Evolutionary conservation across 2,113 vertebrate genomes (phyloP).

Genomic region (Strigops habroptila): DNA sequence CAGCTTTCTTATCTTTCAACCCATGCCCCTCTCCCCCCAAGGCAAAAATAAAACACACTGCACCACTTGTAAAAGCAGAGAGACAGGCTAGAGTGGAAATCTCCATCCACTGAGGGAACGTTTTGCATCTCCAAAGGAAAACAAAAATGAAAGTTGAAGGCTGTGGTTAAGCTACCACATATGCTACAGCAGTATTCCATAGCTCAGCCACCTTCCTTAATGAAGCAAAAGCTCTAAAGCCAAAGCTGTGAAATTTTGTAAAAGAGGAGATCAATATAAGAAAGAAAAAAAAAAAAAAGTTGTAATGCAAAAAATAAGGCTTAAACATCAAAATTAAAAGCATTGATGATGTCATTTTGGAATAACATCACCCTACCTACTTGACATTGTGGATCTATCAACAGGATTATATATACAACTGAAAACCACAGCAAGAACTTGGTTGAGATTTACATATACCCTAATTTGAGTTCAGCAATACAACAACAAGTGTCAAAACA

Average conservation of each 20-base stretch:
- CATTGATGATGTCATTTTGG: not conserved
- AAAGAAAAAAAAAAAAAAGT: too few relatives aligned
- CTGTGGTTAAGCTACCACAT: not conserved
- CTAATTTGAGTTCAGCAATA: not conserved
- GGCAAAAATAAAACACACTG: constrained; percentile 33
- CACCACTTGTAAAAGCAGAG: constrained; percentile 27
- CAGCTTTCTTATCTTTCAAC: constrained; percentile 36
- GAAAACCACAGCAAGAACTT: not conserved
- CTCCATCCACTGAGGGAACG: not conserved
- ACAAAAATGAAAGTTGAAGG: not conserved
- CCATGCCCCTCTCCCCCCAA: not conserved
- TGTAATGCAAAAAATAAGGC: not conserved
- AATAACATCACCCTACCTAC: not conserved
- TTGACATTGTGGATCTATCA: not conserved
- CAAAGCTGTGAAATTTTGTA: not conserved
- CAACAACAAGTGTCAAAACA: not conserved
- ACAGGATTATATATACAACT: not conserved
- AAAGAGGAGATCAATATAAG: not conserved
- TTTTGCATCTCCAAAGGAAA: constrained; percentile 6
- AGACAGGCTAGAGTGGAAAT: constrained; percentile 24
- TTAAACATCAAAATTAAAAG: not conserved
- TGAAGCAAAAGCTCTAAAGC: not conserved
- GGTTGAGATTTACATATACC: not conserved
- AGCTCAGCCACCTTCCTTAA: not conserved
- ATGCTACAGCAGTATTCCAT: not conserved